A percentile compares a stretch with the other conserved stretches of the same genome.
phyloP scores from a whole-genome alignment of 2,797 vertebrate genomes.

The Syndactyla subalaris region DNA sequence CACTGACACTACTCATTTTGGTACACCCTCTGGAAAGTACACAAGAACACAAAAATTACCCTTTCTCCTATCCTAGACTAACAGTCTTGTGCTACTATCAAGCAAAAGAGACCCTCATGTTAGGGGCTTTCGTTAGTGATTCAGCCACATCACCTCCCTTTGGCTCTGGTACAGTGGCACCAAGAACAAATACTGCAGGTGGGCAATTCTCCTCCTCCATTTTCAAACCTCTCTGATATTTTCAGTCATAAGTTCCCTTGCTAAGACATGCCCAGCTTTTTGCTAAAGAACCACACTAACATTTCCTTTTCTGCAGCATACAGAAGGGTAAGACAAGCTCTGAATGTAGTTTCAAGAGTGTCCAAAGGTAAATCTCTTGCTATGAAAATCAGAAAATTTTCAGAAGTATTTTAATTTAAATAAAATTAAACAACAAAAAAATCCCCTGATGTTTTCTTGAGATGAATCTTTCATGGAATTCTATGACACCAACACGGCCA shows the following conservation, averaged over 20 bases:
- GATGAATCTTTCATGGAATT: constrained; percentile 53
- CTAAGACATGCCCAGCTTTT: not conserved
- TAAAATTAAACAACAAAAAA: not conserved
- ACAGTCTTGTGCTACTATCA: constrained; percentile 77
- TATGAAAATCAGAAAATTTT: not conserved
- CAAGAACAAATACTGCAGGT: constrained; percentile 30
- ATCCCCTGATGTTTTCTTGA: not conserved
- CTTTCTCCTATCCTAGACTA: constrained; percentile 62
- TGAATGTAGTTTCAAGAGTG: constrained; percentile 52
- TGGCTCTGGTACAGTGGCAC: not conserved
- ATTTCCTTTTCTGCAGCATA: not conserved
- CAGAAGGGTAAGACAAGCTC: constrained; percentile 33
- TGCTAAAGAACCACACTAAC: not conserved
- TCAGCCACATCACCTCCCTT: not conserved
- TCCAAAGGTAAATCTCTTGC: constrained; percentile 55
- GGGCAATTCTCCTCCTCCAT: not conserved
- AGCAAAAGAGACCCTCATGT: constrained; percentile 63
- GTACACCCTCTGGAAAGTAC: not conserved
- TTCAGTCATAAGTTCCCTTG: not conserved
- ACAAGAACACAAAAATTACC: not conserved
- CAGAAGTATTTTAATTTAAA: not conserved
- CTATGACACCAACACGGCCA: not conserved
- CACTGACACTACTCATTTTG: not conserved
- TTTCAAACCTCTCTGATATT: not conserved
- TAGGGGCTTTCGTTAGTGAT: not conserved